Evolutionary conservation across 2,797 vertebrate genomes (phyloP).

Genomic region (Anguilla marmorata): DNA sequence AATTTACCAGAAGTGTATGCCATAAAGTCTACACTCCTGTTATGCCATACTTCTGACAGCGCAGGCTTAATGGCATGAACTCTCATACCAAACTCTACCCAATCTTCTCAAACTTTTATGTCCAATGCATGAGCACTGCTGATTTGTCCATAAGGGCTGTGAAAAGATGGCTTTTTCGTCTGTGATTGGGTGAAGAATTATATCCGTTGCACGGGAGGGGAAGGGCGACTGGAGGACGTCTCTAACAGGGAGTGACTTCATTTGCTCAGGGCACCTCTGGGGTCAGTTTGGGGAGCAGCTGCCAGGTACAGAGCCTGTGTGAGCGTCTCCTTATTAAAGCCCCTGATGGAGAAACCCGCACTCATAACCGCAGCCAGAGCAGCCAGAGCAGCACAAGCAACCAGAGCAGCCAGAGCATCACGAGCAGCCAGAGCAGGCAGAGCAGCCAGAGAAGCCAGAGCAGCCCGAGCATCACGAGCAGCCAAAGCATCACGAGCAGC

Average conservation of each 20-base stretch:
- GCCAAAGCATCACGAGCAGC: too few relatives aligned
- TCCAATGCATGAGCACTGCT: background rate
- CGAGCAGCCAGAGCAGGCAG: too few relatives aligned
- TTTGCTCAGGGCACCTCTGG: background rate
- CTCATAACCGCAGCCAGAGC: background rate
- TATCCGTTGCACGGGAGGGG: background rate
- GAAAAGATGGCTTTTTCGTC: background rate
- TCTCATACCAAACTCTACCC: background rate
- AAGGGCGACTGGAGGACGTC: background rate
- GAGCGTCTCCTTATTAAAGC: background rate
- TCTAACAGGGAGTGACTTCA: background rate
- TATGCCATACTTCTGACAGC: too few relatives aligned
- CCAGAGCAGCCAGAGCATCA: too few relatives aligned
- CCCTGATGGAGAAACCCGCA: background rate
- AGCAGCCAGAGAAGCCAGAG: too few relatives aligned
- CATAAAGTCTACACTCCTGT: too few relatives aligned
- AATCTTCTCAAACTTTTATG: background rate
- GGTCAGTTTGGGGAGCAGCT: background rate
- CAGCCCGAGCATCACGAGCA: too few relatives aligned
- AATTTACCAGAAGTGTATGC: too few relatives aligned
- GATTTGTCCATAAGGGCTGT: background rate
- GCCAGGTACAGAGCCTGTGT: background rate
- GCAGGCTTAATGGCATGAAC: too few relatives aligned
- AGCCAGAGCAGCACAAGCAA: background rate
- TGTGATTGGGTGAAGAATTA: background rate